These are phyloP conservation scores for Penaeus japonicus DNA, from an alignment of 1,140 invertebrate genomes.

Conservation along the genomic window DNA sequence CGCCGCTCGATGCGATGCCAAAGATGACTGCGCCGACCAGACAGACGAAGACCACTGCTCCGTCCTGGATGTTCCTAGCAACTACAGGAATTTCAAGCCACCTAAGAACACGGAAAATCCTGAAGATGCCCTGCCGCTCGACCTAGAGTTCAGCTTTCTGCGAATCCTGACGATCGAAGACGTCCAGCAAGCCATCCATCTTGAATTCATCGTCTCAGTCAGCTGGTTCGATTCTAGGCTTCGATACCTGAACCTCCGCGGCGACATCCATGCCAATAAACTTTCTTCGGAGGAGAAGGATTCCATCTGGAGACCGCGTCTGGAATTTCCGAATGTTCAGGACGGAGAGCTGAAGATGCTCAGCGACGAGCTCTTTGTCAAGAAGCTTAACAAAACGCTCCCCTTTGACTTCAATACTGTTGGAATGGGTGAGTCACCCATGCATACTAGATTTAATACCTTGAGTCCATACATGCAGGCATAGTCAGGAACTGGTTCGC, in stretches of 20 bases:
- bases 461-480: too few species aligned
- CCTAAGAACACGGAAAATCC: conserved; percentile 15
- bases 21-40: conserved; percentile 27
- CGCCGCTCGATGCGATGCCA: conserved; percentile 30
- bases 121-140: background rate
- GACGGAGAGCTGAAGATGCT: conserved; percentile 16
- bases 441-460: too few species aligned
- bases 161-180: conserved; percentile 39
- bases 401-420: conserved; percentile 23
- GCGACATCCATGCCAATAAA: conserved; percentile 23
- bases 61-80: conserved; percentile 16
- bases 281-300: background rate
- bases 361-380: conserved; percentile 1
- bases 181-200: conserved; percentile 17
- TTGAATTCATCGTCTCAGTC: conserved; percentile 19
- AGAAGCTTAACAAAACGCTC: background rate
- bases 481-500: too few species aligned
- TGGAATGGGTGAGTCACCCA: conserved; percentile 22
- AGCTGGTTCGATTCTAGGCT: conserved; percentile 27
- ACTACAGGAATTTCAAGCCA: conserved; percentile 39
- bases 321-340: conserved; percentile 33
- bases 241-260: conserved; percentile 15
- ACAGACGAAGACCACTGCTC: conserved; percentile 46
- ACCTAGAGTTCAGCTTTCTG: background rate
- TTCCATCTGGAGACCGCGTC: background rate